These are phyloP conservation scores for Leucozona laternaria DNA, from an alignment of 2,888 invertebrate genomes.

Conservation along the genomic window DNA sequence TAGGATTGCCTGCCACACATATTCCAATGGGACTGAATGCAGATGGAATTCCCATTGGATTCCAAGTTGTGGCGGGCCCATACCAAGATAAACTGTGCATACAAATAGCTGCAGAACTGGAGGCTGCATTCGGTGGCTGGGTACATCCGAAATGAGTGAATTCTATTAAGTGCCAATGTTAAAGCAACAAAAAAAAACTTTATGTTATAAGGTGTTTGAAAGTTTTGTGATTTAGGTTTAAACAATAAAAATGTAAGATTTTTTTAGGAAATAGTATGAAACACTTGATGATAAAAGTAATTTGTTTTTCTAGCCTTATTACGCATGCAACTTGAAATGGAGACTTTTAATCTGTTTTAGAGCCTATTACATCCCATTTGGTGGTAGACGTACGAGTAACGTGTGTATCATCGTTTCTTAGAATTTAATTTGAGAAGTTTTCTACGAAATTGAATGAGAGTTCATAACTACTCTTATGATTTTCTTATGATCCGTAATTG, in stretches of 20 bases:
- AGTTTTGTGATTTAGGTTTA: slow-evolving; percentile 63
- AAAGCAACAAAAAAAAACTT: background rate
- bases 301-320: too few relatives aligned
- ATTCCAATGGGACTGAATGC: slow-evolving; percentile 88
- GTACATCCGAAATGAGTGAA: slow-evolving; percentile 83
- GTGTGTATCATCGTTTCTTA: too few relatives aligned
- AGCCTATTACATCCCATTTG: too few relatives aligned
- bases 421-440: too few relatives aligned
- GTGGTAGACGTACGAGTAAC: too few relatives aligned
- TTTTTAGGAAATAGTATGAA: background rate
- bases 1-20: slow-evolving; percentile 90
- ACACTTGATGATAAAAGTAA: too few relatives aligned
- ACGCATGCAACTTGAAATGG: too few relatives aligned
- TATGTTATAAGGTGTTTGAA: slow-evolving; percentile 56
- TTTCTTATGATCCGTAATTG: too few relatives aligned
- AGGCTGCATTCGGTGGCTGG: slow-evolving; percentile 93
- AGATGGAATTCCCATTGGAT: slow-evolving; percentile 89
- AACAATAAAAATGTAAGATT: slow-evolving; percentile 38
- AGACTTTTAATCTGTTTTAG: too few relatives aligned
- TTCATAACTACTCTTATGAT: too few relatives aligned
- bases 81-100: slow-evolving; percentile 92
- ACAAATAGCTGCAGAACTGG: slow-evolving; percentile 91
- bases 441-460: too few relatives aligned
- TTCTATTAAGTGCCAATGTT: slow-evolving; percentile 26
- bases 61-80: slow-evolving; percentile 91